Percentiles rank a stretch among this genome's conserved stretches.
Conservation (phyloP, 2,113 vertebrate species). For the Okapia johnstoni region DNA sequence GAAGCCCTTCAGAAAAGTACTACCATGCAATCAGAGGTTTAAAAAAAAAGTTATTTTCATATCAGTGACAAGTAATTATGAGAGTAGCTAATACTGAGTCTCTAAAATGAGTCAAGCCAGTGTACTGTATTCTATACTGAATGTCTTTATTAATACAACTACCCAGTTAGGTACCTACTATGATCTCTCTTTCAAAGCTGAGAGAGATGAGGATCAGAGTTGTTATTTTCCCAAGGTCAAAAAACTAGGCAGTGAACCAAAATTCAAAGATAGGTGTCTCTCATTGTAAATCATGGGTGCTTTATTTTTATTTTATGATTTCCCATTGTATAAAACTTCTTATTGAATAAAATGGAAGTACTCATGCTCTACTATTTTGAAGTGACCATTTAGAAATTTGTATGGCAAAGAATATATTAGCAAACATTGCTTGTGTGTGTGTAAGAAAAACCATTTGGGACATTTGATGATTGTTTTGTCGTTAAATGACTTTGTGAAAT, state of each 20-base stretch:
- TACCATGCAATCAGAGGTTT: not conserved
- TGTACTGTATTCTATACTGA: not conserved
- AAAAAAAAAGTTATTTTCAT: not conserved
- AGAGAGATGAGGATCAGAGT: not conserved
- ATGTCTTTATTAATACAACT: not conserved
- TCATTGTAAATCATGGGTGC: not conserved
- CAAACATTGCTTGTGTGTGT: not conserved
- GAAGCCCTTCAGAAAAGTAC: not conserved
- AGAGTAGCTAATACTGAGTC: not conserved
- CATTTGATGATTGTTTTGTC: not conserved
- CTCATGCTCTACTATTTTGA: not conserved
- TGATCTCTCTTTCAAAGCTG: not conserved
- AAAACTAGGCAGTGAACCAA: not conserved
- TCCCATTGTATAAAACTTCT: not conserved
- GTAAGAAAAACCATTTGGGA: not conserved
- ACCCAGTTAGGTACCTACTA: not conserved
- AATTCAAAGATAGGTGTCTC: not conserved
- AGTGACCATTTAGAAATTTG: constrained; percentile 43
- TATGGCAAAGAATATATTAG: constrained; percentile 27
- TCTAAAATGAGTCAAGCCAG: not conserved
- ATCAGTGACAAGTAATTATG: not conserved
- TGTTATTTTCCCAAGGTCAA: constrained; percentile 27
- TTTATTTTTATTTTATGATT: constrained; percentile 7
- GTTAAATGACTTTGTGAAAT: constrained; percentile 34
- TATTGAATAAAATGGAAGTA: not conserved